Evolutionary conservation across 2,888 invertebrate genomes (phyloP), one percentile per base, ranked within the genome.

Genomic region (Cynaeus angustus): DNA sequence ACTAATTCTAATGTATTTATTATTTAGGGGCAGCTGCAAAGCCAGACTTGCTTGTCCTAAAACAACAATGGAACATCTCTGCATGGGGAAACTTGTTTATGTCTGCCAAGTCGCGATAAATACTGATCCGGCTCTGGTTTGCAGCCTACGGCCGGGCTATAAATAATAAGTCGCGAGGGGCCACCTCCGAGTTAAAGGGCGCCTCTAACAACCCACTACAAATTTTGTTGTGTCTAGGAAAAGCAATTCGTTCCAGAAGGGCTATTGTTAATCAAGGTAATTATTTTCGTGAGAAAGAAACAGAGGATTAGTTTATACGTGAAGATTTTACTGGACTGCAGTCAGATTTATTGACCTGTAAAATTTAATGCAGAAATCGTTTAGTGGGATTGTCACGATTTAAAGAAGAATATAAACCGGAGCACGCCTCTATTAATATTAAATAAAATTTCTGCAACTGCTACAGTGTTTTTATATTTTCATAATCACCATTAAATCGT

Each of bases 1-100:
- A 62, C 65, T 52, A 67, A 65, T 59, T 66, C 66, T 72, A 67
- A 72, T 68, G 66, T 72, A 74, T 74, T 72, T 74, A 71, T 75
- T 75, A 75, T 75, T 74, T 74, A 72, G 72, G 72, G 56, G 68
- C 75, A 75, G 75, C 73, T 75, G 75, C 66, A 59, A 30, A 64
- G 64, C 61, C 73, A 71, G 64, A 43, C 64, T 64, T 53, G 52
- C 10, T 43, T 50, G 58, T 69, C 69, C 69, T 69, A 69, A 65
- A 69, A 69, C 65, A 69, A 69, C 69, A 69, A 69, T 69, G 65
- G 69, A 62, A 55, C 67, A 59, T 62, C 64, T 64, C 68, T 68
- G 62, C 68, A 68, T 68, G 68, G 68, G 68, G 68, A 68, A 68
- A 68, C 68, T 62, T 68, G 68, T 68, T 68, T 68, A 68, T 62